Percentiles rank a stretch among this genome's conserved stretches.
These are phyloP conservation scores for Podarcis cretensis DNA, from an alignment of 2,113 vertebrate species.

Conservation along the genomic window DNA sequence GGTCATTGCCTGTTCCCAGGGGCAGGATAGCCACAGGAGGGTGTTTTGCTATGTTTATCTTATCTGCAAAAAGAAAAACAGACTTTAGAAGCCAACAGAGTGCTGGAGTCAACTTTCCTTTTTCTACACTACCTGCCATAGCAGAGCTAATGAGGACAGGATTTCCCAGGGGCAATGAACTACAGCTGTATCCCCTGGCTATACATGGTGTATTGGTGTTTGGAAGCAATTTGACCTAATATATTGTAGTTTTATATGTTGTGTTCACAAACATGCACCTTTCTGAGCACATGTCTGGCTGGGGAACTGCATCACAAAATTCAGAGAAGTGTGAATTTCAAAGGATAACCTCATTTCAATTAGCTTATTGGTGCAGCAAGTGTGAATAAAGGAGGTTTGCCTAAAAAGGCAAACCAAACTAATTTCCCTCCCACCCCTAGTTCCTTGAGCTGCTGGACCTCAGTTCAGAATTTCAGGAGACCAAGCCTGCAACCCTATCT, in stretches of 20 bases:
- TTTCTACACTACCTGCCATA: background rate
- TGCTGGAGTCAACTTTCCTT: background rate
- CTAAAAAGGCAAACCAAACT: too few relatives aligned
- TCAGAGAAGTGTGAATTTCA: too few relatives aligned
- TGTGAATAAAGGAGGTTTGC: background rate
- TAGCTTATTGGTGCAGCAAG: background rate
- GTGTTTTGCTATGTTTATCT: constrained; percentile 74
- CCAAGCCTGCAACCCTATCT: background rate
- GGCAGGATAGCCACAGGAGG: constrained; percentile 79
- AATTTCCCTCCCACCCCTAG: too few relatives aligned
- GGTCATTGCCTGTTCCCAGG: constrained; percentile 81
- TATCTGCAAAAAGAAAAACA: constrained; percentile 70
- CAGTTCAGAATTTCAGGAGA: background rate
- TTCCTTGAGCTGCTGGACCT: background rate
- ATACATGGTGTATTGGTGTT: too few relatives aligned
- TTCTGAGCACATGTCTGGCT: too few relatives aligned
- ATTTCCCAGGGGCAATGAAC: background rate
- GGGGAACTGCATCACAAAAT: too few relatives aligned
- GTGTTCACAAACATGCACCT: too few relatives aligned
- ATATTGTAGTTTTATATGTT: too few relatives aligned
- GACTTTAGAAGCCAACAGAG: background rate
- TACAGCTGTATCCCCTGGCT: background rate
- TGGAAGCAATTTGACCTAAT: too few relatives aligned
- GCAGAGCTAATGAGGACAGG: background rate
- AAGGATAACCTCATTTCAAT: too few relatives aligned